phyloP scores from a whole-genome alignment of 2,113 vertebrate genomes.

The Lates calcarifer region DNA sequence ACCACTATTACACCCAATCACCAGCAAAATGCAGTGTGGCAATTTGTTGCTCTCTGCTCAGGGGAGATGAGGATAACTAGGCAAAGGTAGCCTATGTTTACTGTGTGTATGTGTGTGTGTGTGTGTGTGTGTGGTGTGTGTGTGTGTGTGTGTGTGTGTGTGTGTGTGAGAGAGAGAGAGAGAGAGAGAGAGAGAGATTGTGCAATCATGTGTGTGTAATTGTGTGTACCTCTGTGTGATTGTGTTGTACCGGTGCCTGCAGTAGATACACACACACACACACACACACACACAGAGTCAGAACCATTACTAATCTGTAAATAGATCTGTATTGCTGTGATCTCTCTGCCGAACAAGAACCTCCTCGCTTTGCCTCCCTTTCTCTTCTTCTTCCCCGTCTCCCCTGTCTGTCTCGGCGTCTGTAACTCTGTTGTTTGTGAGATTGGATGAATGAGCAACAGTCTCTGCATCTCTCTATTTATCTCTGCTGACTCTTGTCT shows the following conservation, averaged over 20 bases:
- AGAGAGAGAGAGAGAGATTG: too few species aligned
- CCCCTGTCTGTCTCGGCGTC: constrained; percentile 45
- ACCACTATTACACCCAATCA: not conserved
- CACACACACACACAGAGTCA: constrained; percentile 31
- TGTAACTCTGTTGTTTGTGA: constrained; percentile 63
- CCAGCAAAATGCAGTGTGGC: constrained; percentile 11
- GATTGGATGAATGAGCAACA: constrained; percentile 66
- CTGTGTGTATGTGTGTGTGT: not conserved
- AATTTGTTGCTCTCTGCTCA: constrained; percentile 30
- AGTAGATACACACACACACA: constrained; percentile 3
- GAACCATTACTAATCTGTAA: constrained; percentile 71
- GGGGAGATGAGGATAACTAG: constrained; percentile 16
- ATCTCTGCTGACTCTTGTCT: constrained; percentile 60
- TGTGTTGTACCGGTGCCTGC: not conserved
- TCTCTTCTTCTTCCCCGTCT: constrained; percentile 55
- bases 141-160: not conserved
- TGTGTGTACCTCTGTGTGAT: not conserved
- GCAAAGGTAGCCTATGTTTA: constrained; percentile 15
- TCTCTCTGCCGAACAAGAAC: constrained; percentile 62
- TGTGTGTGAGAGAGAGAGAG: too few species aligned
- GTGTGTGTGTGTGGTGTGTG: not conserved
- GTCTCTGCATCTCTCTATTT: constrained; percentile 46
- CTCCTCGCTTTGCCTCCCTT: constrained; percentile 45
- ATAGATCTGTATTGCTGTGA: constrained; percentile 70
- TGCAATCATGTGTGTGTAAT: not conserved